phyloP scores from a whole-genome alignment of 2,888 invertebrate genomes.

The Hirudinaria manillensis region DNA sequence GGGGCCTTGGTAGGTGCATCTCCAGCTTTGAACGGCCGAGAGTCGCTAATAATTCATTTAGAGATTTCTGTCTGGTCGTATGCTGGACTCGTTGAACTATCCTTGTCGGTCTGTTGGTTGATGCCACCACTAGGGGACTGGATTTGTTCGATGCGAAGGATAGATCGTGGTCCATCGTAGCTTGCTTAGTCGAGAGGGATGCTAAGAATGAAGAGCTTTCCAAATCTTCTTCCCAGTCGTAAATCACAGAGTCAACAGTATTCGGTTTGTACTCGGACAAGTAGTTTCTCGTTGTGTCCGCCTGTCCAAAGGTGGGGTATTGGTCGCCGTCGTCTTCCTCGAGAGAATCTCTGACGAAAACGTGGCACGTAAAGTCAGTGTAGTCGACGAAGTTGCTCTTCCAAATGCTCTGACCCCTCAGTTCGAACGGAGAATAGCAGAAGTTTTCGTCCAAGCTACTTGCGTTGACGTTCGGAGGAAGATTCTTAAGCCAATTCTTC shows the following conservation, averaged over 20 bases:
- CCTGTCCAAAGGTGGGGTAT: background rate
- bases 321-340: background rate
- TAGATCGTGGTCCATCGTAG: background rate
- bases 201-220: background rate
- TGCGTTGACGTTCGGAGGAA: constrained; percentile 22
- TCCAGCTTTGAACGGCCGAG: no score
- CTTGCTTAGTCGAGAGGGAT: background rate
- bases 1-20: background rate
- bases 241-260: background rate
- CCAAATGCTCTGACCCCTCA: constrained; percentile 29
- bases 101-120: background rate
- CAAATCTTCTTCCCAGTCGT: constrained; percentile 16
- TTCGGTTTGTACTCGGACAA: background rate
- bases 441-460: constrained; percentile 31
- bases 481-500: constrained; percentile 35
- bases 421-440: constrained; percentile 34
- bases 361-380: constrained; percentile 12
- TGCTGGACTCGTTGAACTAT: background rate
- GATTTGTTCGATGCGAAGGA: background rate
- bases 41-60: no score
- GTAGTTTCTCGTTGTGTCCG: background rate
- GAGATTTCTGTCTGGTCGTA: background rate
- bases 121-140: background rate
- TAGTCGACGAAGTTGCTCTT: constrained; percentile 33
- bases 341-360: background rate